Evolutionary conservation across 2,113 vertebrate species (phyloP).

Genomic region (Protobothrops mucrosquamatus): DNA sequence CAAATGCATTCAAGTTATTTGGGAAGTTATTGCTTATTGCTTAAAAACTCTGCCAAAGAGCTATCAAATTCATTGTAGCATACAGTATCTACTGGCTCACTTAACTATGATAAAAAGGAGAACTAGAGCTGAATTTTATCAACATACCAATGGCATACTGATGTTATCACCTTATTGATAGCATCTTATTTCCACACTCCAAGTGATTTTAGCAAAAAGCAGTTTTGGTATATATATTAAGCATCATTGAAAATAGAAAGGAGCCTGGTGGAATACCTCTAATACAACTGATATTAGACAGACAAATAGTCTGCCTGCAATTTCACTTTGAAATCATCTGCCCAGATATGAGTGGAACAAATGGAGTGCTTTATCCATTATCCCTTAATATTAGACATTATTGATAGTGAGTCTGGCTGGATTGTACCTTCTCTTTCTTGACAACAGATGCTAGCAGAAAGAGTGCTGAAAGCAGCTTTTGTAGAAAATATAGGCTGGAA

Average conservation of each 20-base stretch:
- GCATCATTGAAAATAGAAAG: neutral
- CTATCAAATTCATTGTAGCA: neutral
- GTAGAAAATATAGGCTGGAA: neutral
- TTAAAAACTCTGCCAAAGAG: neutral
- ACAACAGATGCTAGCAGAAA: neutral
- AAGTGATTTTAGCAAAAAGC: neutral
- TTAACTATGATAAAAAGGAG: neutral
- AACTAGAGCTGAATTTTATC: neutral
- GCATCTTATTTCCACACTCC: neutral
- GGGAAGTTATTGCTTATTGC: neutral
- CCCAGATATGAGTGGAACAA: neutral
- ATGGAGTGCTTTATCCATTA: neutral
- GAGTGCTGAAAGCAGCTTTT: neutral
- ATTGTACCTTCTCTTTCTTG: neutral
- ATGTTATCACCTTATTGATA: neutral
- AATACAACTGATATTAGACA: neutral
- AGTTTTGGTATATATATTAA: neutral
- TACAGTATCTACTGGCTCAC: neutral
- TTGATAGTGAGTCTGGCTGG: neutral
- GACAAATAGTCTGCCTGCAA: neutral
- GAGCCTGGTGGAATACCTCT: neutral
- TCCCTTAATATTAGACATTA: neutral
- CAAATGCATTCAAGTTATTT: neutral
- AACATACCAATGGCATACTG: neutral
- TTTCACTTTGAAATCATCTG: neutral